Evolutionary conservation across 2,797 vertebrate genomes (phyloP), one percentile per base, ranked within the genome.

Genomic region (Amniataba percoides): DNA sequence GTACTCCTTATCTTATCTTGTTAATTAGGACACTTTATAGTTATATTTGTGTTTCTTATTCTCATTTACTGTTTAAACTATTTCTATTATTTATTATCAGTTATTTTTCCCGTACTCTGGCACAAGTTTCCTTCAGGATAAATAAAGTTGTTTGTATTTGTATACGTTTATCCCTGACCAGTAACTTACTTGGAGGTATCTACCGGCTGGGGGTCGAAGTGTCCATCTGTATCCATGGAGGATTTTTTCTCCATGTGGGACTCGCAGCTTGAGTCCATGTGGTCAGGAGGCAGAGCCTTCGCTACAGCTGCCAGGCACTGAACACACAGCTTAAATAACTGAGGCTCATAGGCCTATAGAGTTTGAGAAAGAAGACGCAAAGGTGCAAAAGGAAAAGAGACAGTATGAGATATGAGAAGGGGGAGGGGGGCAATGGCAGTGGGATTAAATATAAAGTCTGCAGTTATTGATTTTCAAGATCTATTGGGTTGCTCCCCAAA

Each of bases 201-300:
- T 65, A 97, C 95, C 65, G 97, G 97, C 56, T 97, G 96, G 65
- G 96, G 97, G 93, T 97, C 96, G 92, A 99, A 97, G 84, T 94
- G 95, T 75, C 95, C 96, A 55, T 97, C 96, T 59, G 95, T 94
- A 87, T 98, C 97, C 91, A 96, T 90, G 19, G 92, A 96, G 34
- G 94, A 89, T 71, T 96, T 96, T 80, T 94, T 95, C 88, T 97
- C 96, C 89, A 91, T 91, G 85, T 95, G 93, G 83, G 93, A 95
- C 59, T 90, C 88, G 74, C 95, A 96, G 89, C 92, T 95, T 48
- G 95, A 96, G 83, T 98, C 97, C 93, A 96, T 94, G 85, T 98
- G 97, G 90, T 97, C 95, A 68, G 98, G 97, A 80, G 97, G 97
- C 74, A 99, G 89, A 4, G 97, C 97, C 40, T 94, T 96, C 23